Evolutionary conservation across 2,797 vertebrate species (phyloP), one percentile per base, ranked within the genome.

Genomic region (Pangasius djambal): DNA sequence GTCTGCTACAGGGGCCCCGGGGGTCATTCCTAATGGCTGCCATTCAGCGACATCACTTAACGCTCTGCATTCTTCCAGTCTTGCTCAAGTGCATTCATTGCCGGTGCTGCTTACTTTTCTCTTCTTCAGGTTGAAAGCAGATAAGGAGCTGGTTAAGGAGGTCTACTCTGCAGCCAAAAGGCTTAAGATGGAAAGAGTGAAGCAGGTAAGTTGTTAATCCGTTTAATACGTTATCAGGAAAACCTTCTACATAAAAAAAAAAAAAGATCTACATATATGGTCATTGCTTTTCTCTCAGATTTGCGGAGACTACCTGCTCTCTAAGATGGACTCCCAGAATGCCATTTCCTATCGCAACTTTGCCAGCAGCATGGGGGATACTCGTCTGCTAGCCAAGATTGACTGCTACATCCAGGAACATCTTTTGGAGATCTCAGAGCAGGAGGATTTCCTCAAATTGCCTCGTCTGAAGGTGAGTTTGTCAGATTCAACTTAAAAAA

Each of bases 361-460:
- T 86, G 98, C 98, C 92, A 99, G 97, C 92, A 96, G 95, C 78
- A 99, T 99, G 99, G 97, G 96, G 93, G 99, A 99, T 40, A 91
- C 90, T 0, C 96, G 98, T 88, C 95, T 99, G 92, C 94, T 99
- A 94, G 96, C 96, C 94, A 98, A 98, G 94, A 96, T 99, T 13
- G 99, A 99, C 79, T 90, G 95, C 88, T 99, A 97, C 94, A 98
- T 99, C 93, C 99, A 99, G 95, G 98, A 99, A 91, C 97, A 99
- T 94, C 96, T 99, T 69, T 95, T 99, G 93, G 95, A 97, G 92
- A 97, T 99, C 90, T 99, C 98, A 10, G 97, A 99, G 94, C 98
- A 99, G 92, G 99, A 99, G 69, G 98, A 99, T 93, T 99, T 99
- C 93, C 98, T 99, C 90, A 99, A 99, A 95, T 97, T 99, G 87